Evolutionary conservation across 2,113 vertebrate genomes (phyloP).

Genomic region (Galemys pyrenaicus): DNA sequence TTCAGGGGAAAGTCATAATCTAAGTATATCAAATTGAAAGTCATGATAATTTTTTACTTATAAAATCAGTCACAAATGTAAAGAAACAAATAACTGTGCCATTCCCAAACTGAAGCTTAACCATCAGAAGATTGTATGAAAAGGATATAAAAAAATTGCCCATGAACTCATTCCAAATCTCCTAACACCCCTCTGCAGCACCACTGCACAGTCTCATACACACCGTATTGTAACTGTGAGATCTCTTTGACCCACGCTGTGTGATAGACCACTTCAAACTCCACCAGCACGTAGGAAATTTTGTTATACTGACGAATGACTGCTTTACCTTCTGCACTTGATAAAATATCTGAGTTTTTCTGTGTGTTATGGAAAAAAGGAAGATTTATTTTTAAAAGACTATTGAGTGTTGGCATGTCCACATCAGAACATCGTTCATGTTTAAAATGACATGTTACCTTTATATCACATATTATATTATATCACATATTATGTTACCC

Average conservation of each 20-base stretch:
- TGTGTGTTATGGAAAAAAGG: slow-evolving; percentile 67
- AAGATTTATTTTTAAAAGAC: slow-evolving; percentile 22
- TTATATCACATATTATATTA: neutral
- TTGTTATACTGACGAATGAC: slow-evolving; percentile 88
- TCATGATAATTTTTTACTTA: neutral
- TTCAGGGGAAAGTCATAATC: neutral
- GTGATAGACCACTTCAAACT: slow-evolving; percentile 88
- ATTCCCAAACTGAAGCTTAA: neutral
- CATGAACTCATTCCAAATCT: neutral
- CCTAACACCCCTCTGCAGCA: neutral
- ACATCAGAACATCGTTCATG: neutral
- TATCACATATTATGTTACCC: neutral
- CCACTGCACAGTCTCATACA: slow-evolving; percentile 31
- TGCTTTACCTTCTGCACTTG: slow-evolving; percentile 86
- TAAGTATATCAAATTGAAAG: slow-evolving; percentile 14
- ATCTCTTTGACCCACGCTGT: slow-evolving; percentile 87
- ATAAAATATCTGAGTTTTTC: slow-evolving; percentile 89
- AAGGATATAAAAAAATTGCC: neutral
- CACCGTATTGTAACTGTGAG: slow-evolving; percentile 84
- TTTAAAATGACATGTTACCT: slow-evolving; percentile 22
- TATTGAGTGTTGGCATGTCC: neutral
- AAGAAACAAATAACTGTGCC: slow-evolving; percentile 23
- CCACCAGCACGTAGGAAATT: slow-evolving; percentile 85
- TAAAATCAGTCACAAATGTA: slow-evolving; percentile 19
- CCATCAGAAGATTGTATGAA: neutral